These are phyloP conservation scores for Syngnathus acus DNA, from an alignment of 2,797 vertebrate genomes.

Conservation along the genomic window DNA sequence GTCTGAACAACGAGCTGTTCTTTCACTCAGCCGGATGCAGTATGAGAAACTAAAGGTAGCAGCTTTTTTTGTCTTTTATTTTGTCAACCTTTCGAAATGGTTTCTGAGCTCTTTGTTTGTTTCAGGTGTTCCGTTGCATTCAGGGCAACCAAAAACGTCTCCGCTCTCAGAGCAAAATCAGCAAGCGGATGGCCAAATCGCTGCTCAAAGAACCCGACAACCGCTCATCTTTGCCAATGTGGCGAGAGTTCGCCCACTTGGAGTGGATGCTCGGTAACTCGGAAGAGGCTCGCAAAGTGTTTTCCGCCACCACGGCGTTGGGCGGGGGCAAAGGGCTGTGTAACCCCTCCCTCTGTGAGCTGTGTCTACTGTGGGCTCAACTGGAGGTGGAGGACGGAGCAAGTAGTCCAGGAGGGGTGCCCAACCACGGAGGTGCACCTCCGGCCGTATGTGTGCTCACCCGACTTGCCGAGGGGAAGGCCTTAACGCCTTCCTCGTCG, in stretches of 20 bases:
- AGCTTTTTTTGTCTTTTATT: not conserved
- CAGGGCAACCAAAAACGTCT: conserved; percentile 78
- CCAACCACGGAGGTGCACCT: conserved; percentile 35
- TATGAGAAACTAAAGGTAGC: conserved; percentile 89
- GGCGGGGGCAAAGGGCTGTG: conserved; percentile 63
- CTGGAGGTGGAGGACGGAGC: conserved; percentile 73
- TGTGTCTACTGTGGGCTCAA: conserved; percentile 83
- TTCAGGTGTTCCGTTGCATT: conserved; percentile 77
- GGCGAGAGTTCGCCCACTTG: conserved; percentile 85
- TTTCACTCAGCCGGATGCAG: conserved; percentile 78
- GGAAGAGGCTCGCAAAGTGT: conserved; percentile 87
- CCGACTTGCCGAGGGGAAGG: conserved; percentile 67
- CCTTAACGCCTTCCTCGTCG: conserved; percentile 54
- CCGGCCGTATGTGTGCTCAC: conserved; percentile 77
- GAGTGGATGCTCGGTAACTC: conserved; percentile 89
- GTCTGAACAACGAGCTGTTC: conserved; percentile 63
- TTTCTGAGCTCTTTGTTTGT: conserved; percentile 5
- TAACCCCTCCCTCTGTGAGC: conserved; percentile 71
- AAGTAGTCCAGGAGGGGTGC: conserved; percentile 18
- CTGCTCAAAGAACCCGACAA: conserved; percentile 89
- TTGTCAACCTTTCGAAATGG: not conserved
- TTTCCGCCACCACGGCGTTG: conserved; percentile 73
- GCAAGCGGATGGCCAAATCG: conserved; percentile 84
- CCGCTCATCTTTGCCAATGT: conserved; percentile 77
- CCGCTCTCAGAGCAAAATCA: conserved; percentile 82